These are phyloP conservation scores for Parauchenoglanis punctatus DNA, from an alignment of 2,797 vertebrate genomes.

Conservation along the genomic window DNA sequence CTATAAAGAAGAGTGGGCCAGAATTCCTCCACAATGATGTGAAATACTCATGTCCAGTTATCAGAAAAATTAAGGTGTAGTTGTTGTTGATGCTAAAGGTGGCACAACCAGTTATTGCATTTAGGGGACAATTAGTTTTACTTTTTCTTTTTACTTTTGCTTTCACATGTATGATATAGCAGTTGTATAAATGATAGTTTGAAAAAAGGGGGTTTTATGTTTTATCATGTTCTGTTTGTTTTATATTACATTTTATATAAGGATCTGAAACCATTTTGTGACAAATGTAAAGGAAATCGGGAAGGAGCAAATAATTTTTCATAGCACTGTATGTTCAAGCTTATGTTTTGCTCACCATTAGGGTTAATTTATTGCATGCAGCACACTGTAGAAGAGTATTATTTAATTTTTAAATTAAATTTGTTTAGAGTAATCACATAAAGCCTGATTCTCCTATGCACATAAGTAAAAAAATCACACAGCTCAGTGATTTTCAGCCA, in stretches of 20 bases:
- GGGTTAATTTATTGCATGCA: too few species aligned
- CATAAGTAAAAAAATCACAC: too few species aligned
- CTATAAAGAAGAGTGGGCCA: neutral
- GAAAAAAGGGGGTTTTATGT: neutral
- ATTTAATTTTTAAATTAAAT: too few species aligned
- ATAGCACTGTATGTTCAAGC: neutral
- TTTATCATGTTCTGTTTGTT: neutral
- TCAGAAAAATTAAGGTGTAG: neutral
- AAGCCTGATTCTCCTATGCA: too few species aligned
- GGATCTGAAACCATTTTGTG: neutral
- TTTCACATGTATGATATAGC: neutral
- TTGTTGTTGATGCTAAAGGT: neutral
- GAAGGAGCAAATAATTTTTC: neutral
- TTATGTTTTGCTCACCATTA: neutral
- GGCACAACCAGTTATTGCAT: neutral
- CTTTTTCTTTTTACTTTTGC: neutral
- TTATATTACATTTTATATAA: neutral
- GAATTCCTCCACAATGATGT: neutral
- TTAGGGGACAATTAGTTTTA: neutral
- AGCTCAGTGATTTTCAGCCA: too few species aligned
- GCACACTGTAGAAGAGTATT: too few species aligned
- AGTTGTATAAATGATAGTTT: neutral
- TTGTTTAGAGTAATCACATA: too few species aligned
- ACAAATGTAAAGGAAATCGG: neutral
- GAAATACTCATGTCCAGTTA: neutral